Conservation (phyloP, 2,797 vertebrate species). For the Hemitrygon akajei region DNA sequence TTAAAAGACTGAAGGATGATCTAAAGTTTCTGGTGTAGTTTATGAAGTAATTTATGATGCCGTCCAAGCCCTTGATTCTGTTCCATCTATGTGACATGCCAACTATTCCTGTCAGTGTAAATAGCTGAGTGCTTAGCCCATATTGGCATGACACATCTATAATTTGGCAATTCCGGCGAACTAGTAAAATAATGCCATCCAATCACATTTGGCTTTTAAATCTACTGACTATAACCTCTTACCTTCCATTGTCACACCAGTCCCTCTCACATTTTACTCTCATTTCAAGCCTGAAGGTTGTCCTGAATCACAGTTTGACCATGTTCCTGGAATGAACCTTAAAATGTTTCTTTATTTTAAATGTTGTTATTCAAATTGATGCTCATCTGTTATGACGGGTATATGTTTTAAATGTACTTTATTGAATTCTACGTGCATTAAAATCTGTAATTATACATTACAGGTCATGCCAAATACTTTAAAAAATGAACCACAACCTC, state of each 20-base stretch:
- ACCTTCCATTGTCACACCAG: not conserved
- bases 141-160: not conserved
- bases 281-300: not conserved
- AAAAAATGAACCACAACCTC: not conserved
- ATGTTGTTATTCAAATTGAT: too few species aligned
- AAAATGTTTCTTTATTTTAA: too few species aligned
- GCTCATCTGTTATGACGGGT: not conserved
- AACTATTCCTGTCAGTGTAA: not conserved
- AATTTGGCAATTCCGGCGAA: not conserved
- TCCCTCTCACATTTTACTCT: not conserved
- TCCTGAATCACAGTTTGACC: too few species aligned
- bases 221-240: not conserved
- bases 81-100: not conserved
- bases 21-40: not conserved
- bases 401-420: not conserved
- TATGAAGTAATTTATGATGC: not conserved
- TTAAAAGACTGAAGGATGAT: not conserved
- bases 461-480: not conserved
- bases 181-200: not conserved
- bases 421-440: slow-evolving; percentile 2
- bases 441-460: not conserved
- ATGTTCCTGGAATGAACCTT: too few species aligned
- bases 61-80: not conserved
- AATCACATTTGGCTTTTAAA: not conserved
- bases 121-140: not conserved